A percentile compares a stretch with the other conserved stretches of the same genome.
Conservation (phyloP, 2,113 vertebrate species). For the Marmota monax region DNA sequence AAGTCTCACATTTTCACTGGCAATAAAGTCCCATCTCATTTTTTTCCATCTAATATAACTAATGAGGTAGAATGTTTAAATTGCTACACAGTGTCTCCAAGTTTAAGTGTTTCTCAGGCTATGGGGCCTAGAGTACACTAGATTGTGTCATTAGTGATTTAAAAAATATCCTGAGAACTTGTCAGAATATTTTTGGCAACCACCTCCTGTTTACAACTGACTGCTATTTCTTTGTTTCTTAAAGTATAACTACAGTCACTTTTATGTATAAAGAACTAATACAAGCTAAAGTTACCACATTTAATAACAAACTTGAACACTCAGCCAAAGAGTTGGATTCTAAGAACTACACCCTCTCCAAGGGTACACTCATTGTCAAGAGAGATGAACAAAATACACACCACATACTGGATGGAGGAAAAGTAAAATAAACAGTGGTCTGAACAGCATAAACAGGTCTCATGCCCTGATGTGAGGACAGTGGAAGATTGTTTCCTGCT, state of each 20-base stretch:
- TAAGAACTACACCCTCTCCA: background rate
- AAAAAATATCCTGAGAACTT: slow-evolving; percentile 78
- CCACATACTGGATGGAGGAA: fast-evolving
- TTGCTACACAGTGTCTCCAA: background rate
- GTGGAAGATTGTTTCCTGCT: slow-evolving; percentile 91
- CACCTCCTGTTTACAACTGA: slow-evolving; percentile 69
- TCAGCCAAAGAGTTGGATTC: background rate
- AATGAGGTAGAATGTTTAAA: background rate
- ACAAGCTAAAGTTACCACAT: slow-evolving; percentile 53
- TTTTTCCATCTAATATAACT: background rate
- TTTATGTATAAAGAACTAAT: slow-evolving; percentile 39
- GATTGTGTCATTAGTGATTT: slow-evolving; percentile 81
- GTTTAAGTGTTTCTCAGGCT: background rate
- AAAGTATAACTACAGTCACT: slow-evolving; percentile 75
- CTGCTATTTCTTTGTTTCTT: slow-evolving; percentile 65
- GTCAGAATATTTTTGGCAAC: slow-evolving; percentile 79
- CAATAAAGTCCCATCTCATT: background rate
- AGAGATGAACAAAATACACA: background rate
- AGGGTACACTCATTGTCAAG: background rate
- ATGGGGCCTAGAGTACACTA: slow-evolving; percentile 69
- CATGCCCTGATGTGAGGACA: slow-evolving; percentile 87
- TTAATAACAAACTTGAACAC: background rate
- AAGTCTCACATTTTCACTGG: background rate
- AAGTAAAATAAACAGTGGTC: background rate
- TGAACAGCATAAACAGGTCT: background rate